These are phyloP conservation scores for Drosophila novamexicana DNA, from an alignment of 1,140 invertebrate species.

Conservation along the genomic window DNA sequence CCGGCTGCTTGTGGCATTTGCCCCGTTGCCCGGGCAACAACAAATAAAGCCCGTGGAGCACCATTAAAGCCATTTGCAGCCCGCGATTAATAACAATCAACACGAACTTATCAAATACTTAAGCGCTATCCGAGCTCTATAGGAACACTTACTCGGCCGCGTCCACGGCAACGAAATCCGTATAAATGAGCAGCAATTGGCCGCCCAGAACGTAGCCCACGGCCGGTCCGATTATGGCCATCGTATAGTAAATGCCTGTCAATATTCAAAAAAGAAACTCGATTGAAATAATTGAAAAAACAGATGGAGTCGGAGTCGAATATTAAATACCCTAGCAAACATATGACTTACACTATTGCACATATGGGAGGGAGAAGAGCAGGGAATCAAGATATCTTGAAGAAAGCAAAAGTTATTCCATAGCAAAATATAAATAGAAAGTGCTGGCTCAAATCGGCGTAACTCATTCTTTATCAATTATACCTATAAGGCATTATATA, in stretches of 20 bases:
- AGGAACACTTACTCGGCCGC: conserved; percentile 87
- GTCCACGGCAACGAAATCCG: conserved; percentile 89
- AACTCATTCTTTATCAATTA: too few species aligned
- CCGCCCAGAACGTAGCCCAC: conserved; percentile 92
- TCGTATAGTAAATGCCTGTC: conserved; percentile 91
- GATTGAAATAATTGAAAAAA: too few species aligned
- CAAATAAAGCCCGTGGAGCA: conserved; percentile 55
- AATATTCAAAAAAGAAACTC: conserved; percentile 1
- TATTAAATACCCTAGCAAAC: too few species aligned
- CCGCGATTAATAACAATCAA: conserved; percentile 74
- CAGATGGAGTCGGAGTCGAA: too few species aligned
- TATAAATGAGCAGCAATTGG: conserved; percentile 90
- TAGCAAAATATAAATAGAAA: too few species aligned
- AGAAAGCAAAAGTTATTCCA: too few species aligned
- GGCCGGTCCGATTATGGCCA: conserved; percentile 92
- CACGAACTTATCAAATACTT: conserved; percentile 26
- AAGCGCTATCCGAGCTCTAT: conserved; percentile 1
- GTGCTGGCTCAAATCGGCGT: too few species aligned
- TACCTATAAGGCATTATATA: too few species aligned
- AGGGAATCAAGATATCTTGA: too few species aligned
- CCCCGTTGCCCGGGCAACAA: conserved; percentile 50
- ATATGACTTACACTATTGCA: too few species aligned
- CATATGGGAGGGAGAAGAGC: too few species aligned
- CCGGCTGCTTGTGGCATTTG: conserved; percentile 58
- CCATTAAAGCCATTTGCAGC: conserved; percentile 59